phyloP scores from a whole-genome alignment of 2,113 vertebrate genomes.

The Pelmatolapia mariae region DNA sequence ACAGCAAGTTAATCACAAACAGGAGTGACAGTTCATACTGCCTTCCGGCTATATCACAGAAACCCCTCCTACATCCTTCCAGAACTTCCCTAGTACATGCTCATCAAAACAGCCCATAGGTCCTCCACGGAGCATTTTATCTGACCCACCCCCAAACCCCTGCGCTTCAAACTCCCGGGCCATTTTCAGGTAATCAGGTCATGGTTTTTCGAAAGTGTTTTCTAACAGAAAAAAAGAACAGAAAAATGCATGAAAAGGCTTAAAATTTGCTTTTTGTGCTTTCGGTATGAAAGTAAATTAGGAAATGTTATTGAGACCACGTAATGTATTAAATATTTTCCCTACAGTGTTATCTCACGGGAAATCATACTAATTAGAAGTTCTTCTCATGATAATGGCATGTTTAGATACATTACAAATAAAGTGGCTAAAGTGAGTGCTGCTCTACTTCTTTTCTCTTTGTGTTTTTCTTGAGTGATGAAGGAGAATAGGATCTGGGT shows the following conservation, averaged over 20 bases:
- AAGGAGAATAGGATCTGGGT: slow-evolving; percentile 63
- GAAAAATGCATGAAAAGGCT: neutral
- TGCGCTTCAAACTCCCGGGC: slow-evolving; percentile 54
- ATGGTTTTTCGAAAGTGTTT: neutral
- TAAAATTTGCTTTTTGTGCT: neutral
- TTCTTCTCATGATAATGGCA: slow-evolving; percentile 52
- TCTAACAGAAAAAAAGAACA: neutral
- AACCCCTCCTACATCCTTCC: slow-evolving; percentile 6
- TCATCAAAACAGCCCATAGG: slow-evolving; percentile 38
- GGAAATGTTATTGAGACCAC: slow-evolving; percentile 17
- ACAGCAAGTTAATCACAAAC: slow-evolving; percentile 78
- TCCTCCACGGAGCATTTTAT: slow-evolving; percentile 56
- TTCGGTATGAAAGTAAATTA: slow-evolving; percentile 9
- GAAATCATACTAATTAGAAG: slow-evolving; percentile 67
- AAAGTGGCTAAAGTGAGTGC: slow-evolving; percentile 40
- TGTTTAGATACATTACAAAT: slow-evolving; percentile 71
- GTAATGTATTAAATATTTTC: slow-evolving; percentile 49
- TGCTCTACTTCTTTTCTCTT: slow-evolving; percentile 60
- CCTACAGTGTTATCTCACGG: slow-evolving; percentile 51
- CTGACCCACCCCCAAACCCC: slow-evolving; percentile 11
- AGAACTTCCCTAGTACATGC: slow-evolving; percentile 15
- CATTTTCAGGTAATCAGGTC: slow-evolving; percentile 53
- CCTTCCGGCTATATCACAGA: slow-evolving; percentile 53
- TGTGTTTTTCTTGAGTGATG: slow-evolving; percentile 62
- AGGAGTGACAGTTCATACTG: slow-evolving; percentile 69